Base-by-base conservation (phyloP, 35 echinoderm and acorn worm genomes). In the Holothuria glaberrima region DNA sequence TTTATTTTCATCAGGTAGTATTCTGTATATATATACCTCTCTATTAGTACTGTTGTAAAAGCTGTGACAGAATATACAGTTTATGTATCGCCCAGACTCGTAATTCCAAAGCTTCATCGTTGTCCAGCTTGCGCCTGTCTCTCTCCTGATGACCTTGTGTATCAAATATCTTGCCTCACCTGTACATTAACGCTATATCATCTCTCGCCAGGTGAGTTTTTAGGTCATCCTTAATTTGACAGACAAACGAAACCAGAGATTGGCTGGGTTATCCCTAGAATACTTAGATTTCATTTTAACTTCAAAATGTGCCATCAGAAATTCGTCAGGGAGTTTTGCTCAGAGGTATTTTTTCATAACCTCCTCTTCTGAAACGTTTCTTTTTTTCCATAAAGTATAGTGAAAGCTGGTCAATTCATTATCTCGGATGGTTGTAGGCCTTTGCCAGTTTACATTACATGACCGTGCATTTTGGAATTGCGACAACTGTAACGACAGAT, bases 221-320 rank as follows among this genome's bases (percentile, higher is more conserved):
- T 77, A 48, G 73, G 35, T 48, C 73, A 77, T n/a, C 74, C 18
- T 78, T 78, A 48, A 78, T 78, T 78, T 78, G 74, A 78, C 74
- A 78, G 74, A 78, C 74, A 78, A 78, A 78, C 9, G 35, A 78
- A 78, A 78, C 44, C 20, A 78, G 74, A 78, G 74, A 41, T 78
- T 78, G 41, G 50, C 74, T 33, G n/a, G 74, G 30, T 48, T 48
- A 78, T 78, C 74, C 27, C 21, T 38, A 0, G 38, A 36, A 38
- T 31, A 73, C 38, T 73, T 29, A 38, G 16, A 73, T 73, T 78
- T 78, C 74, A 78, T 45, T 78, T 78, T 41, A 31, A 73, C 69
- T 73, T 29, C 24, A 75, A 48, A 48, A 48, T 78, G 35, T 78
- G 74, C 74, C 74, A 78, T 78, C 74, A 48, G 38, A 78, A 48